Conservation (phyloP, 2,888 invertebrate species). For the Adela reaumurella region DNA sequence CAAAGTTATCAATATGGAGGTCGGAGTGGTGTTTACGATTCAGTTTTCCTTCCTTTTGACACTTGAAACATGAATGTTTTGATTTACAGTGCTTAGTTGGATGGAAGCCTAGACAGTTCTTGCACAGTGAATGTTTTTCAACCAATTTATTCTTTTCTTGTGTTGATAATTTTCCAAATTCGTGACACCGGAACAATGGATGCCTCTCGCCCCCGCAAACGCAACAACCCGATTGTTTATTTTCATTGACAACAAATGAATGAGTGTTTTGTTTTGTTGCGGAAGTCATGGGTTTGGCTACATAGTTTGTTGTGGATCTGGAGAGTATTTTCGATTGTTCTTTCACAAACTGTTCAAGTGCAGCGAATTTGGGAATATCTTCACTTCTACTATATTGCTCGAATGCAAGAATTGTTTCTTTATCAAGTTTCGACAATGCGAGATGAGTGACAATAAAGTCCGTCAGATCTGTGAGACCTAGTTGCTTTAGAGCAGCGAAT, state of each 20-base stretch:
- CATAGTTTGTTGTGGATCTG: background rate
- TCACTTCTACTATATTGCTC: background rate
- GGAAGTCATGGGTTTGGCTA: background rate
- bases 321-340: background rate
- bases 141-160: background rate
- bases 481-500: background rate
- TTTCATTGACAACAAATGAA: background rate
- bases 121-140: background rate
- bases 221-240: background rate
- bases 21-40: background rate
- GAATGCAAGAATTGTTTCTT: constrained; percentile 8
- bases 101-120: background rate
- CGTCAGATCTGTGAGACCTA: background rate
- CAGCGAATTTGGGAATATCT: background rate
- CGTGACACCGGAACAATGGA: background rate
- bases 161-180: background rate
- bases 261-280: background rate
- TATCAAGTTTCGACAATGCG: constrained; percentile 11
- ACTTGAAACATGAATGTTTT: background rate
- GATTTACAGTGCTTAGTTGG: background rate
- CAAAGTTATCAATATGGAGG: background rate
- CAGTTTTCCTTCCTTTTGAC: background rate
- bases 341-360: background rate
- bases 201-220: background rate
- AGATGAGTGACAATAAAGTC: constrained; percentile 11